Evolutionary conservation across 2,113 vertebrate genomes (phyloP), one percentile per base, ranked within the genome.

Genomic region (Typhlomys cinereus): DNA sequence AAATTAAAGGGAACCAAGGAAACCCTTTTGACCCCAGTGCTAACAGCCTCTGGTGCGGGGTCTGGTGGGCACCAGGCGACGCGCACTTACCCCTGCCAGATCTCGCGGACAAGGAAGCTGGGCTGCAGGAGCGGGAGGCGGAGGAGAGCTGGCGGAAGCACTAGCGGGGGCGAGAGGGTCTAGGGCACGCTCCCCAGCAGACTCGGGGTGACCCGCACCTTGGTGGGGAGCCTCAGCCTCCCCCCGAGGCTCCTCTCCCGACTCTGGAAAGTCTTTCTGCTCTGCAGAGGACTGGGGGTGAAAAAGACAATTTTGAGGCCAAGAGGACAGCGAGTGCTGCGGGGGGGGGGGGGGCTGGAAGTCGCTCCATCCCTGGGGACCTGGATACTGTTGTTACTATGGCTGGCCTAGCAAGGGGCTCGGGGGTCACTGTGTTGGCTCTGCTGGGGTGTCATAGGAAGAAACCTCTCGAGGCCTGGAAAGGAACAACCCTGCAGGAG

Each of bases 221-320:
- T 89, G 96, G 95, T 25, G 91, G 92, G 96, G 96, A 95, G 96
- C 84, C 96, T 97, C 97, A 96, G 96, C 96, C 97, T 97, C 97
- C 98, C 97, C 97, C 97, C 69, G 98, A 94, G 97, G 95, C 89
- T 97, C 97, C 98, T 98, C 97, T 95, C 98, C 98, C 95, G 97
- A 97, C 96, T 98, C 97, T 94, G 88, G 97, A 96, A 97, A 97
- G 96, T 92, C 96, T 97, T 97, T 98, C 96, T 97, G 98, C 97
- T 98, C 98, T 98, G 98, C 96, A 97, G 97, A 96, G 96, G 98
- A 98, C 98, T 98, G 97, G 97, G 98, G 97, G 98, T 97, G 98
- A 97, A 97, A 98, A 97, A 98, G 96, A 98, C 97, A 98, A 97
- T 14, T 95, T 97, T 97, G n/a, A n/a, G n/a, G n/a, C n/a, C n/a